These are phyloP conservation scores for Hypsopygia costalis DNA, from an alignment of 2,888 invertebrate genomes.

Conservation along the genomic window DNA sequence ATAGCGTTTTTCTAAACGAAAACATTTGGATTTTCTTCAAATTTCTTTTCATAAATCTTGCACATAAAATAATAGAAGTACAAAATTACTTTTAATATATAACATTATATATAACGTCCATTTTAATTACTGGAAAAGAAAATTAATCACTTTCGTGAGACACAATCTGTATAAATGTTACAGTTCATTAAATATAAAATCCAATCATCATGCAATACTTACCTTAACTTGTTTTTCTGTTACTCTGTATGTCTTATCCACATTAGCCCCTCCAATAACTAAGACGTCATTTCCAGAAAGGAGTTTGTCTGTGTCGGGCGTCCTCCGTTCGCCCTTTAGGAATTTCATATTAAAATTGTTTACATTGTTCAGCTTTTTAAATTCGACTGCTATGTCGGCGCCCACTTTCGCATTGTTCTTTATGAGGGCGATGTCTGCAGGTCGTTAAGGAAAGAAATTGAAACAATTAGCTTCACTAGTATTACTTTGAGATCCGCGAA, in stretches of 20 bases:
- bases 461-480: conserved; percentile 50
- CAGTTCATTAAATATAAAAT: too few relatives aligned
- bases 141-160: too few relatives aligned
- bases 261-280: conserved; percentile 89
- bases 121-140: too few relatives aligned
- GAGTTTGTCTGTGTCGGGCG: conserved; percentile 9
- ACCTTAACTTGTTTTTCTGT: conserved; percentile 84
- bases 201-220: conserved; percentile 61
- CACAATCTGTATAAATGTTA: too few relatives aligned
- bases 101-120: too few relatives aligned
- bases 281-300: conserved; percentile 53
- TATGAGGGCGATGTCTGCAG: conserved; percentile 92
- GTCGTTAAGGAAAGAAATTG: conserved; percentile 60
- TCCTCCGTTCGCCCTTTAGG: conserved; percentile 21
- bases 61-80: too few relatives aligned
- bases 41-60: too few relatives aligned
- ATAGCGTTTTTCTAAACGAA: neutral
- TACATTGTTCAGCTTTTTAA: conserved; percentile 64
- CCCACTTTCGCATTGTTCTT: conserved; percentile 95
- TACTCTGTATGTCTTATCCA: conserved; percentile 86
- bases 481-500: conserved; percentile 46
- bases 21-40: too few relatives aligned
- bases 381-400: conserved; percentile 87
- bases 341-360: conserved; percentile 46
- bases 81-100: too few relatives aligned